These are phyloP conservation scores for Pseudomyrmex pallidus DNA, from an alignment of 1,140 invertebrate genomes.

Conservation along the genomic window DNA sequence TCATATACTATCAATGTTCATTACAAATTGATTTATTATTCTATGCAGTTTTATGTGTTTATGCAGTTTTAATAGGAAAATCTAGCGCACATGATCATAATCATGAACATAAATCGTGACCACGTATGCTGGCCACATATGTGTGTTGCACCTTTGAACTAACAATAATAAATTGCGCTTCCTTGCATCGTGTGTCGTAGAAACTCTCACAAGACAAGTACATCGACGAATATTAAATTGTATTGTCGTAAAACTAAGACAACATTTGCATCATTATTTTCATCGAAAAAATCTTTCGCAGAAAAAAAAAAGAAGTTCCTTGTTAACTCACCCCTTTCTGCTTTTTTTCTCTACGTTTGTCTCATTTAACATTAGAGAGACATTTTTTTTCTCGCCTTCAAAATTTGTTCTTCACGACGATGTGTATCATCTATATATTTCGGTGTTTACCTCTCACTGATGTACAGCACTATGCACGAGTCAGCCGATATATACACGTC, in stretches of 20 bases:
- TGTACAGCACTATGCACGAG: conserved; percentile 65
- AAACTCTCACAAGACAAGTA: conserved; percentile 44
- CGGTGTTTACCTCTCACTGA: conserved; percentile 60
- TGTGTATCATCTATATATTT: conserved; percentile 27
- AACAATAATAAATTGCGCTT: conserved; percentile 70
- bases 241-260: conserved; percentile 9
- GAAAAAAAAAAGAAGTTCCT: neutral
- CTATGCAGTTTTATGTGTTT: conserved; percentile 8
- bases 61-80: conserved; percentile 31
- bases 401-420: conserved; percentile 29
- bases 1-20: too few species aligned
- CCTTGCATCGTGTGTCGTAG: conserved; percentile 64
- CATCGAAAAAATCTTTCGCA: neutral
- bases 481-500: conserved; percentile 47
- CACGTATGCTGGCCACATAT: conserved; percentile 31
- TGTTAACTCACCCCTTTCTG: conserved; percentile 4
- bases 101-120: conserved; percentile 39
- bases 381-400: neutral
- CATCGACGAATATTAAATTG: conserved; percentile 12
- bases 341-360: conserved; percentile 12
- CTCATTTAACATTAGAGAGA: conserved; percentile 35
- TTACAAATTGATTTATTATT: neutral
- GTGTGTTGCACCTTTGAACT: conserved; percentile 70
- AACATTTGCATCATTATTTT: conserved; percentile 22
- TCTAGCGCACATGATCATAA: neutral